Evolutionary conservation across 2,113 vertebrate species (phyloP).

Genomic region (Cervus canadensis): DNA sequence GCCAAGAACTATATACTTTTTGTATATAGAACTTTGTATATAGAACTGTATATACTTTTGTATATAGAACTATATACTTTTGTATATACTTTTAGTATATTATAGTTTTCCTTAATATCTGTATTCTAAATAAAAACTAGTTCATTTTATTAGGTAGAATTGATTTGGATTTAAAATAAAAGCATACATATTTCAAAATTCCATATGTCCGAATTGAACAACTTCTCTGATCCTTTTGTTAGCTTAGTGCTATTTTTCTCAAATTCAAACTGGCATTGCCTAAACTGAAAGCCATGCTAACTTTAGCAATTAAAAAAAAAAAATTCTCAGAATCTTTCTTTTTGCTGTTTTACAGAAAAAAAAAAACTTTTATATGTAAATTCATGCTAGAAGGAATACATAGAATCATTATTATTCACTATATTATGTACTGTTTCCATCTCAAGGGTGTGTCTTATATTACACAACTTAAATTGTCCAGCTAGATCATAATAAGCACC

Average conservation of each 20-base stretch:
- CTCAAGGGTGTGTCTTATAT: background rate
- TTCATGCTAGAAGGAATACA: background rate
- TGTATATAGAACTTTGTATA: no score
- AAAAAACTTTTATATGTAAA: background rate
- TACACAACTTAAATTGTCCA: background rate
- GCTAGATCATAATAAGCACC: background rate
- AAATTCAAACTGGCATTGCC: background rate
- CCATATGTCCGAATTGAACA: background rate
- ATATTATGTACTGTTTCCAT: background rate
- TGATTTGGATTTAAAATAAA: background rate
- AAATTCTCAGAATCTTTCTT: background rate
- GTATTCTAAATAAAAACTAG: background rate
- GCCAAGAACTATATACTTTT: background rate
- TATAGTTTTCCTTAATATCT: background rate
- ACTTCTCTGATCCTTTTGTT: background rate
- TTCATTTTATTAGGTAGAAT: background rate
- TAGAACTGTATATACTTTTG: no score
- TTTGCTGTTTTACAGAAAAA: background rate
- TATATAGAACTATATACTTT: no score
- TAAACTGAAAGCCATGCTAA: background rate
- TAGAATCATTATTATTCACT: background rate
- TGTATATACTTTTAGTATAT: no score
- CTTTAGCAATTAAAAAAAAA: background rate
- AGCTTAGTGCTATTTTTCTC: background rate
- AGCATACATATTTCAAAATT: background rate